Evolutionary conservation across 2,797 vertebrate genomes (phyloP).

Genomic region (Sparidentex hasta): DNA sequence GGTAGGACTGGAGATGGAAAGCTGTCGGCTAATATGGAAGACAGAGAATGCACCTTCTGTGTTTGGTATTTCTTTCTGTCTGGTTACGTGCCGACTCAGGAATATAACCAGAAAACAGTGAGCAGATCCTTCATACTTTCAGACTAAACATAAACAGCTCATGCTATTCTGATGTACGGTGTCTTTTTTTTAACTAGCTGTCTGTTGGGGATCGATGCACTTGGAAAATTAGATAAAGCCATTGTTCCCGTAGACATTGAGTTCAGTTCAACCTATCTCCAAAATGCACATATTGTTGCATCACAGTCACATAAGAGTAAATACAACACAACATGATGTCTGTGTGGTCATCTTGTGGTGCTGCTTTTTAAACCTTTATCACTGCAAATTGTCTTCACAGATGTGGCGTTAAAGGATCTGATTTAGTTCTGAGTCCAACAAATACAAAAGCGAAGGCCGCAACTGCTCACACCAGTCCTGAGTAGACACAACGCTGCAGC

Average conservation of each 20-base stretch:
- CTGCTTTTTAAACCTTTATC: not conserved
- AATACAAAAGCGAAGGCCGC: constrained; percentile 23
- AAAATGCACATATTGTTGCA: not conserved
- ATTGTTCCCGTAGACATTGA: not conserved
- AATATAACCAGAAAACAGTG: not conserved
- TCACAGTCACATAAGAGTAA: not conserved
- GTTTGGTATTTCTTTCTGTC: constrained; percentile 1
- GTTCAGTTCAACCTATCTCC: not conserved
- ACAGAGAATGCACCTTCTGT: not conserved
- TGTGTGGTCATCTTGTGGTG: no score
- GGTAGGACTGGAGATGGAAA: not conserved
- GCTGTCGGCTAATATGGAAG: not conserved
- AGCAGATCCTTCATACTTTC: constrained; percentile 6
- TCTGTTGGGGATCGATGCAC: not conserved
- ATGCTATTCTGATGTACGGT: not conserved
- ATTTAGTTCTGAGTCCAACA: constrained; percentile 16
- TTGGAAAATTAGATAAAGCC: not conserved
- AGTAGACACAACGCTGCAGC: constrained; percentile 42
- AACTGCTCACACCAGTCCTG: constrained; percentile 14
- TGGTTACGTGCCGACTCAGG: constrained; percentile 11
- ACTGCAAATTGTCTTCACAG: not conserved
- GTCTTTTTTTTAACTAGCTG: not conserved
- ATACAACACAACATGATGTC: not conserved
- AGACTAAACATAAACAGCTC: not conserved
- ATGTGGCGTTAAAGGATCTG: not conserved